Base-by-base conservation (phyloP, 2,113 vertebrate species). In the Oryzias curvinotus region DNA sequence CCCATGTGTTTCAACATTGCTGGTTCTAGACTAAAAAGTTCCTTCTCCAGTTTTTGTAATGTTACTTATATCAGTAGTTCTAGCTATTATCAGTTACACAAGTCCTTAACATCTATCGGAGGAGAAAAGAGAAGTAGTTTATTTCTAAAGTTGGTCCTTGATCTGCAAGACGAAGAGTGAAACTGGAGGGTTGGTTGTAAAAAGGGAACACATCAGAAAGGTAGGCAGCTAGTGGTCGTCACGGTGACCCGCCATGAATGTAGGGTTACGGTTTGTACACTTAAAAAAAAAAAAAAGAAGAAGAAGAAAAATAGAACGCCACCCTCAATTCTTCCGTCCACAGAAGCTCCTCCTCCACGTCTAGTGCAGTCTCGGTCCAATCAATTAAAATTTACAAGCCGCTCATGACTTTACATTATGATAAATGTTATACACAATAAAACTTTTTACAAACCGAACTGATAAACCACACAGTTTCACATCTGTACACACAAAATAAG, bases 221-320 rank as follows among this genome's bases (percentile, higher is more conserved):
- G 85, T 91, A 90, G 89, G 88, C 90, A 91, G 86, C 87, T 83
- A 86, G 78, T 89, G 85, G 86, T 86, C 85, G 84, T 86, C 84
- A 84, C 81, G 84, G 81, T 87, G 48, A 68, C 84, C 75, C 82
- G 71, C 70, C 82, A 78, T 54, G 54, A 66, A 80, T 67, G 75
- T 73, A 68, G 77, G 76, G 80, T 73, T 74, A 85, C 65, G 48
- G 68, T 74, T 85, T 77, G 71, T 85, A 86, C 78, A 77, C 53
- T 63, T 73, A 10, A 36, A 36, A 36, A 36, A 36, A 36, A 36
- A 36, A 8, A 36, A 36, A 36, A 36, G 5, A 30, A 30, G 6
- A 36, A 36, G 12, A 36, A 23, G 21, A 36, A 8, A 36, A 36
- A 36, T 8, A 36, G 10, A 36, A 36, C 12, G 36, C 36, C 36